These are phyloP conservation scores for Halesus radiatus DNA, from an alignment of 1,140 invertebrate genomes.

Conservation along the genomic window DNA sequence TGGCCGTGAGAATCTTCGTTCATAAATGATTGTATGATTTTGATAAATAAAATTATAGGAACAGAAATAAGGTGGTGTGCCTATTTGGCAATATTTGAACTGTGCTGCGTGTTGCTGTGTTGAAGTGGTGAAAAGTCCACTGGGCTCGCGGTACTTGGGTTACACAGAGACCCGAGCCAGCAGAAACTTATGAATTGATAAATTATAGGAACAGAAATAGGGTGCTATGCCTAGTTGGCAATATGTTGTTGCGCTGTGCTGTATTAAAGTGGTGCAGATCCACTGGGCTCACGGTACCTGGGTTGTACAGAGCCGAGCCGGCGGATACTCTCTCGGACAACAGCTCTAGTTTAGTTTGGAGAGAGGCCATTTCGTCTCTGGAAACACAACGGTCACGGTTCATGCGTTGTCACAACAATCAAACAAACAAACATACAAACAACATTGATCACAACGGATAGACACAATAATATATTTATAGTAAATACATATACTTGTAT, in stretches of 20 bases:
- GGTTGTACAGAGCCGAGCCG: slow-evolving; percentile 28
- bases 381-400: slow-evolving; percentile 49
- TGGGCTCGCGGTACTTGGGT: slow-evolving; percentile 38
- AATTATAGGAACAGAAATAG: no score
- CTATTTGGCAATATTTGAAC: no score
- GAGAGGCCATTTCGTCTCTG: slow-evolving; percentile 71
- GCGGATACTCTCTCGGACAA: slow-evolving; percentile 51
- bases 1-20: no score
- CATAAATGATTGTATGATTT: no score
- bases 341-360: slow-evolving; percentile 70
- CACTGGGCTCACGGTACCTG: slow-evolving; percentile 42
- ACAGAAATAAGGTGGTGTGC: no score
- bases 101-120: no score
- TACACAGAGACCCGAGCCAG: slow-evolving; percentile 30
- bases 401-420: slow-evolving; percentile 3
- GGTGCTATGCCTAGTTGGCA: no score
- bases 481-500: no score
- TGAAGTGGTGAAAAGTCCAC: neutral
- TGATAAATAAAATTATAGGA: no score
- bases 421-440: no score
- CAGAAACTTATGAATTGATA: slow-evolving; percentile 37
- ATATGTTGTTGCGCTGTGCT: no score
- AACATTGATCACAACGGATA: slow-evolving; percentile 6
- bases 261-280: neutral
- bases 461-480: no score